These are phyloP conservation scores for Platysternon megacephalum DNA, from an alignment of 2,113 vertebrate species.

Conservation along the genomic window DNA sequence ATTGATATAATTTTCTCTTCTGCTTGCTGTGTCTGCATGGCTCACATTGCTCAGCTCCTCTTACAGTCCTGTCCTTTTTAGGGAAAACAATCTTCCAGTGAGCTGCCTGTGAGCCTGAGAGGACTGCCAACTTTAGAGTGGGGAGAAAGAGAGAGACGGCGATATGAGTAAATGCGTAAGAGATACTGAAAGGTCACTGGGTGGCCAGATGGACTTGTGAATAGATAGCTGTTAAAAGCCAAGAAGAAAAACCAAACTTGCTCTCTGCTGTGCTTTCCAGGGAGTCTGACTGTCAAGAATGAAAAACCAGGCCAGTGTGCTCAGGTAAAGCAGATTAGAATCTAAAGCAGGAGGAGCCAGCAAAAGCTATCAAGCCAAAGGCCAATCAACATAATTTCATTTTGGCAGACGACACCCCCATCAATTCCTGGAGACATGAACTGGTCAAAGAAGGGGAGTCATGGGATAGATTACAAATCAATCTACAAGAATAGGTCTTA, in stretches of 20 bases:
- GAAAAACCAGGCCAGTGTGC: neutral
- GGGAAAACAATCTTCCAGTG: neutral
- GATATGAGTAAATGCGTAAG: neutral
- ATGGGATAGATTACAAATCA: neutral
- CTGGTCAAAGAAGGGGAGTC: neutral
- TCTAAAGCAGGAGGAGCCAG: neutral
- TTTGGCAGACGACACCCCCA: neutral
- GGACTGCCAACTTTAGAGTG: neutral
- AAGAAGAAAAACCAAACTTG: neutral
- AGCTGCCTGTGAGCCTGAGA: neutral
- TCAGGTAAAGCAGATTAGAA: neutral
- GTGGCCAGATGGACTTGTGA: neutral
- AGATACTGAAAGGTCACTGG: neutral
- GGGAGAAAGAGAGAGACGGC: neutral
- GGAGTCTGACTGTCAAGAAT: constrained; percentile 6
- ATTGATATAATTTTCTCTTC: neutral
- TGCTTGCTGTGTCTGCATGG: neutral
- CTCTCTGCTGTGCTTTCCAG: neutral
- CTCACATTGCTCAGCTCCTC: neutral
- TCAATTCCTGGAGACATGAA: neutral
- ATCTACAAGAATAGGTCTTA: neutral
- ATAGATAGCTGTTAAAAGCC: neutral
- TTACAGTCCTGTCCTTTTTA: neutral
- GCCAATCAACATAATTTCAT: neutral
- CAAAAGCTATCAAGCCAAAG: neutral